Percentiles rank a stretch among this genome's conserved stretches.
Evolutionary conservation across 2,888 invertebrate species (phyloP).

Genomic region (Acrobasis consociella): DNA sequence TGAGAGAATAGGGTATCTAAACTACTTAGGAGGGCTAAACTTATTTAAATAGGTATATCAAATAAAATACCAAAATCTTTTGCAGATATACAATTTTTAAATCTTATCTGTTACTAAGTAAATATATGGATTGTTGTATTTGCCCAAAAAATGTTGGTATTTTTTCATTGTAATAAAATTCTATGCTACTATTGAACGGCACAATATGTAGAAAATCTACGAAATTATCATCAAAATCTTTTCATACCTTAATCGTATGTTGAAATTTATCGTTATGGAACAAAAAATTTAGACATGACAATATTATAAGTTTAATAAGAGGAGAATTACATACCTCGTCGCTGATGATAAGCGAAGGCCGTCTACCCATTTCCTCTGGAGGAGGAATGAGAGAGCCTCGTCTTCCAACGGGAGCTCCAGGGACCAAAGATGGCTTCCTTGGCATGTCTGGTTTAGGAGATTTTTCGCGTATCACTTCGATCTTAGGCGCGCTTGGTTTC

Average conservation of each 20-base stretch:
- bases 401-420: slow-evolving; percentile 73
- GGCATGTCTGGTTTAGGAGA: slow-evolving; percentile 85
- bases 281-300: slow-evolving; percentile 26
- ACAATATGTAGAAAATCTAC: slow-evolving; percentile 52
- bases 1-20: slow-evolving; percentile 75
- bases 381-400: slow-evolving; percentile 95
- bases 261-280: slow-evolving; percentile 37
- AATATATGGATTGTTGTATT: neutral
- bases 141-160: slow-evolving; percentile 16
- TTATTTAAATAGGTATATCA: slow-evolving; percentile 3
- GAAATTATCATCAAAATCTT: slow-evolving; percentile 33
- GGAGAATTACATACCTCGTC: slow-evolving; percentile 90
- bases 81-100: neutral
- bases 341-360: slow-evolving; percentile 95
- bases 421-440: slow-evolving; percentile 89
- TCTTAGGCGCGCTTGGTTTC: slow-evolving; percentile 87
- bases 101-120: no score
- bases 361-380: slow-evolving; percentile 92
- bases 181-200: slow-evolving; percentile 49
- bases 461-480: slow-evolving; percentile 93
- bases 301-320: slow-evolving; percentile 23
- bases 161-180: slow-evolving; percentile 12
- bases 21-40: slow-evolving; percentile 57
- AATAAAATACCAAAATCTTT: slow-evolving; percentile 24
- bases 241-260: slow-evolving; percentile 63